Evolutionary conservation across 2,113 vertebrate species (phyloP).

Genomic region (Ondatra zibethicus): DNA sequence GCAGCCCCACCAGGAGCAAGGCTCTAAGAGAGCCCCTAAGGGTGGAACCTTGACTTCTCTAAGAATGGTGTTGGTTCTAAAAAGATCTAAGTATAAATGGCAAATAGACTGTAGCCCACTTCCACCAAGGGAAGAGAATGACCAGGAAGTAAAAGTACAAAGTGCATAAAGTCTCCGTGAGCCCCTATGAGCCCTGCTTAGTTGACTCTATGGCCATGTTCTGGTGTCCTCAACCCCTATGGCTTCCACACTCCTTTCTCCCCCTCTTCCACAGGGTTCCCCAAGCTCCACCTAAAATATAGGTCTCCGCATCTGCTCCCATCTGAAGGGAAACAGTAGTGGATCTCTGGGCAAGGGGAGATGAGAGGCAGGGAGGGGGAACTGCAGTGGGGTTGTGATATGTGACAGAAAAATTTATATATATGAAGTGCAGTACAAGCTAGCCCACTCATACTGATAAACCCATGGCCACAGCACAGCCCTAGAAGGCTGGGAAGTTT

Average conservation of each 20-base stretch:
- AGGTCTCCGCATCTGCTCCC: not conserved
- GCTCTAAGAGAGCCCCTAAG: not conserved
- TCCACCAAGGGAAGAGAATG: not conserved
- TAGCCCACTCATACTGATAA: not conserved
- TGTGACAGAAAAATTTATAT: not conserved
- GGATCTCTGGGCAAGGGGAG: not conserved
- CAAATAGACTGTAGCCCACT: not conserved
- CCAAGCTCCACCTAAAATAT: not conserved
- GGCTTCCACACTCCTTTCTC: not conserved
- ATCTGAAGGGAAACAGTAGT: not conserved
- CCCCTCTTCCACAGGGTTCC: not conserved
- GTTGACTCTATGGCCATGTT: not conserved
- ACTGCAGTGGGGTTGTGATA: not conserved
- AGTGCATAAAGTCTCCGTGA: not conserved
- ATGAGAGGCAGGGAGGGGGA: not conserved
- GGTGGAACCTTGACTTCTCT: not conserved
- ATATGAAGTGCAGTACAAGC: not conserved
- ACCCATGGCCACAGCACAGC: too few species aligned
- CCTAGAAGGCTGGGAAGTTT: not conserved
- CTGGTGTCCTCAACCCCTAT: not conserved
- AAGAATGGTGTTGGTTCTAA: not conserved
- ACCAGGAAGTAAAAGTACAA: not conserved
- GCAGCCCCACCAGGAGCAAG: not conserved
- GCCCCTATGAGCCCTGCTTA: not conserved
- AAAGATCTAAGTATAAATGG: not conserved